A percentile compares a stretch with the other conserved stretches of the same genome.
These are phyloP conservation scores for Nephrotoma flavescens DNA, from an alignment of 2,888 invertebrate species.

Conservation along the genomic window DNA sequence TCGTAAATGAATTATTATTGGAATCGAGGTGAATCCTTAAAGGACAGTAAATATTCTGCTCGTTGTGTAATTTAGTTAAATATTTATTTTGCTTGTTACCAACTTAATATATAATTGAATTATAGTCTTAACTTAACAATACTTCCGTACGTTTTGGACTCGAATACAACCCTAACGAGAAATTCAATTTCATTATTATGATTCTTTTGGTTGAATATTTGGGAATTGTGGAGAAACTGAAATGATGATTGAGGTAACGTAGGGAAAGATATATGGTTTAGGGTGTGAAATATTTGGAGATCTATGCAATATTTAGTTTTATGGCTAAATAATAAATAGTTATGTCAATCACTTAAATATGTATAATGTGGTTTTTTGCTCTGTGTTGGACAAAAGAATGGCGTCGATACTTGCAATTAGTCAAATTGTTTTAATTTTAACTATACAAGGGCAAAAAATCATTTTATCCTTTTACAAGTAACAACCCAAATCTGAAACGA, in stretches of 20 bases:
- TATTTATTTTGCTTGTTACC: neutral
- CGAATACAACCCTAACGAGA: neutral
- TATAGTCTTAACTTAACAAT: neutral
- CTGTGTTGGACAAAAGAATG: too few relatives aligned
- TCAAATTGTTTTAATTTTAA: too few relatives aligned
- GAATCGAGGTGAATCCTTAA: neutral
- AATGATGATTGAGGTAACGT: neutral
- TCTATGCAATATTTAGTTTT: too few relatives aligned
- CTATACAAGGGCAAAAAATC: too few relatives aligned
- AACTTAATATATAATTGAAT: neutral
- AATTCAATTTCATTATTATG: neutral
- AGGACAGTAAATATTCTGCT: neutral
- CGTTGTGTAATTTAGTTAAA: neutral
- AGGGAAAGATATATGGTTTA: too few relatives aligned
- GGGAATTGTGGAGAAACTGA: neutral
- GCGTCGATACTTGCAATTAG: too few relatives aligned
- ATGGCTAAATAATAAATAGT: too few relatives aligned
- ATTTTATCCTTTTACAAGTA: too few relatives aligned
- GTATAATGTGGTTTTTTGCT: too few relatives aligned
- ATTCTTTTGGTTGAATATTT: neutral
- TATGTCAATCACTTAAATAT: too few relatives aligned
- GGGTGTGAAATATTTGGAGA: too few relatives aligned
- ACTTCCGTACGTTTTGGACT: neutral
- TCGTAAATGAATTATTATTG: neutral
- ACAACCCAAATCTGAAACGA: too few relatives aligned